Evolutionary conservation across 2,888 invertebrate species (phyloP), one percentile per base, ranked within the genome.

Genomic region (Chironomus riparius): DNA sequence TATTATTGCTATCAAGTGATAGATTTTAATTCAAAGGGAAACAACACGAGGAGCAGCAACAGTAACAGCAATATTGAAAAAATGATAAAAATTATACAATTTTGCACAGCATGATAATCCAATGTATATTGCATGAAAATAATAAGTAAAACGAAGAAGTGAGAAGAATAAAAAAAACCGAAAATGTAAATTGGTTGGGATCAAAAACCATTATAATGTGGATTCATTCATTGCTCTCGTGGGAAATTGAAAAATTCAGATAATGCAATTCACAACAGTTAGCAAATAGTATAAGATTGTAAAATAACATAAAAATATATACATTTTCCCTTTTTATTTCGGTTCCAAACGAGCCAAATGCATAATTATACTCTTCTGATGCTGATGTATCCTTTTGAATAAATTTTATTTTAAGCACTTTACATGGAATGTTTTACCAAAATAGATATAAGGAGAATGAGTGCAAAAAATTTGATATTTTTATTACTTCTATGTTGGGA

Each of bases 341-440:
- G 18, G 18, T 15, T 7, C n/a, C n/a, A 56, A 56, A 56, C 15
- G 18, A 72, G 72, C 61, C 72, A 72, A 72, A 72, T 72, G 61
- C 62, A 72, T 72, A 72, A 72, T 72, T 72, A 72, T 62, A 56
- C n/a, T 56, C 56, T n/a, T 10, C 38, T 38, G 10, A 38, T 38
- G 38, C 38, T 38, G 28, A 28, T 21, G 72, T 62, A 72, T 72
- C 72, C 62, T 61, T 72, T 62, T 50, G 71, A 71, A 71, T 71
- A 71, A 24, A 62, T 72, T 61, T 28, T 72, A 15, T 56, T n/a
- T 56, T 56, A 15, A 15, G n/a, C 18, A 18, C 56, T 56, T n/a
- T 18, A 56, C 38, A 38, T 38, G 38, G 38, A 38, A 7, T 38
- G 38, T 38, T 38, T 38, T 10, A 38, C 38, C 38, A 10, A 38